Evolutionary conservation across 2,888 invertebrate genomes (phyloP), one percentile per base, ranked within the genome.

Genomic region (Scrobipalpa costella): DNA sequence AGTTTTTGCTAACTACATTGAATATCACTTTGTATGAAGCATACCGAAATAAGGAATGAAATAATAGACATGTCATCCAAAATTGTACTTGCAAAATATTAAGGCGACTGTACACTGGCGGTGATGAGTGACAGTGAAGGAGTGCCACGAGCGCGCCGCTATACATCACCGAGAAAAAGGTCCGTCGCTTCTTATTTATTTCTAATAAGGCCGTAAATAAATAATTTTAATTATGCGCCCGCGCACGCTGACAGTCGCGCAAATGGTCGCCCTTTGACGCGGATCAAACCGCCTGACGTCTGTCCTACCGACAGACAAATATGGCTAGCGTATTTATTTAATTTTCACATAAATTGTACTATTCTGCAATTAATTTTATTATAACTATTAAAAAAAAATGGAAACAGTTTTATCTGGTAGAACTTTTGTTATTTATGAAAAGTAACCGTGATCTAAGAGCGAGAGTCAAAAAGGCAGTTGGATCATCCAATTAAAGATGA

Each of bases 401-500:
- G 13, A 40, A 40, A 40, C 27, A 5, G n/a, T n/a, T n/a, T n/a
- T n/a, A 38, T 38, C 8, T 7, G 8, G 8, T 38, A 9, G 9
- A 38, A 11, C 38, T 40, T 11, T 13, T 13, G 40, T 3, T 13
- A 7, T 55, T 19, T 49, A 17, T 49, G 44, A 19, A 55, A 27
- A 55, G n/a, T 11, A 7, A 7, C 21, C 15, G 7, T 15, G 27
- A n/a, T 55, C 27, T 33, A 52, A 52, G 55, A 17, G 36, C 19
- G 13, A 38, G 38, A 47, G 27, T 44, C 59, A 17, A 40, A 36
- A 21, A 21, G 40, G 40, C 58, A 44, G 58, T 75, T 70, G 77
- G 75, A 81, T 85, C 84, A 84, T 84, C 88, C 88, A 89, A 88
- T 88, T 88, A 88, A 88, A 87, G 85, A 86, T 85, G 87, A 86